phyloP scores from a whole-genome alignment of 2,888 invertebrate genomes.

The Iphiclides podalirius region DNA sequence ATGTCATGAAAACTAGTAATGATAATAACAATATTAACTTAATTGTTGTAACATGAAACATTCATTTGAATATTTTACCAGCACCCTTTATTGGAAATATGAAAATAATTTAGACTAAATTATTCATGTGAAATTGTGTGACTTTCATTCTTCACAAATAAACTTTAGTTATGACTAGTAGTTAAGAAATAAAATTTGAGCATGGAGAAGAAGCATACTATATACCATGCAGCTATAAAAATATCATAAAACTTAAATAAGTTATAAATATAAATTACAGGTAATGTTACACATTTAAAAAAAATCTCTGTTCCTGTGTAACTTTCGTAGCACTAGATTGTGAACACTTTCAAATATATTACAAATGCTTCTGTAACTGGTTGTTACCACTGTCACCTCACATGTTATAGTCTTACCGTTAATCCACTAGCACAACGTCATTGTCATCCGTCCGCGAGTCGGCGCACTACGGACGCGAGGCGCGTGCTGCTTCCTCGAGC shows the following conservation, averaged over 20 bases:
- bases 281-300: constrained; percentile 55
- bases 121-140: constrained; percentile 49
- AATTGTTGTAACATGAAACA: constrained; percentile 47
- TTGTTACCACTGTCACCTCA: constrained; percentile 29
- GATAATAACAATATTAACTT: constrained; percentile 45
- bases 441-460: constrained; percentile 35
- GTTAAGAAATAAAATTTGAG: constrained; percentile 75
- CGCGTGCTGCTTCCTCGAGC: constrained; percentile 91
- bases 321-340: constrained; percentile 39
- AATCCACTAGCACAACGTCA: constrained; percentile 42
- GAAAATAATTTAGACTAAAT: constrained; percentile 58
- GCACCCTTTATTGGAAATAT: constrained; percentile 49
- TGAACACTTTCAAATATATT: constrained; percentile 42
- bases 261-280: constrained; percentile 71
- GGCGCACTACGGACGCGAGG: constrained; percentile 63
- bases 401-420: constrained; percentile 25
- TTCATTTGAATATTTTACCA: constrained; percentile 53
- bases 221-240: constrained; percentile 75
- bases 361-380: constrained; percentile 31
- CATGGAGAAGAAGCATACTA: constrained; percentile 76
- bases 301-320: constrained; percentile 35
- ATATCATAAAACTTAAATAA: constrained; percentile 63
- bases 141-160: constrained; percentile 56
- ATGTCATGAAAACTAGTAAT: constrained; percentile 50
- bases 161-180: constrained; percentile 75